Evolutionary conservation across 2,113 vertebrate species (phyloP).

Genomic region (Cathartes aura): DNA sequence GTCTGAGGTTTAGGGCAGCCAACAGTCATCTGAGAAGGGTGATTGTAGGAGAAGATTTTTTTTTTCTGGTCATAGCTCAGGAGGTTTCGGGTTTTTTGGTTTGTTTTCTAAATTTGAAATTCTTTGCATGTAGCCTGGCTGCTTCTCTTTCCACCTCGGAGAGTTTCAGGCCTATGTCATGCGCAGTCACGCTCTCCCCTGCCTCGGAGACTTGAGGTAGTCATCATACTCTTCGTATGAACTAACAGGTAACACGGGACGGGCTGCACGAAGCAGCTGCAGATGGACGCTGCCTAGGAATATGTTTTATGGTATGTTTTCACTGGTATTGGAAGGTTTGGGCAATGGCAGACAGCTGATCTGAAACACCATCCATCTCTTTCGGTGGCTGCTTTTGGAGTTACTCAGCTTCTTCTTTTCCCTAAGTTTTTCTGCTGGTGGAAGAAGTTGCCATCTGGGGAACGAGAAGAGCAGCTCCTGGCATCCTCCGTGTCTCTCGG

Average conservation of each 20-base stretch:
- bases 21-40: background rate
- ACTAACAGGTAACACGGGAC: rapidly evolving
- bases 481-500: rapidly evolving
- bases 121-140: rapidly evolving
- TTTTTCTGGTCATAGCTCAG: background rate
- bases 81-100: background rate
- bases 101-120: background rate
- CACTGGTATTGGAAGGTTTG: background rate
- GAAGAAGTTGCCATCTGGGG: background rate
- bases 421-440: rapidly evolving
- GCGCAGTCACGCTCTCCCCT: background rate
- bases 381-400: background rate
- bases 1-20: background rate
- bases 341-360: background rate
- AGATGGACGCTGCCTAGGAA: background rate
- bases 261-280: background rate
- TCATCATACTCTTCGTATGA: rapidly evolving
- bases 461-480: background rate
- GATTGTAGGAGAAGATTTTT: background rate
- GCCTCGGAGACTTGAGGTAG: rapidly evolving
- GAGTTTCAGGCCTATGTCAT: rapidly evolving
- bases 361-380: rapidly evolving
- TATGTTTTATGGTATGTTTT: rapidly evolving
- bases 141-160: rapidly evolving
- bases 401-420: background rate